A percentile compares a stretch with the other conserved stretches of the same genome.
These are phyloP conservation scores for Rhogogaster chlorosoma DNA, from an alignment of 2,888 invertebrate species.

Conservation along the genomic window DNA sequence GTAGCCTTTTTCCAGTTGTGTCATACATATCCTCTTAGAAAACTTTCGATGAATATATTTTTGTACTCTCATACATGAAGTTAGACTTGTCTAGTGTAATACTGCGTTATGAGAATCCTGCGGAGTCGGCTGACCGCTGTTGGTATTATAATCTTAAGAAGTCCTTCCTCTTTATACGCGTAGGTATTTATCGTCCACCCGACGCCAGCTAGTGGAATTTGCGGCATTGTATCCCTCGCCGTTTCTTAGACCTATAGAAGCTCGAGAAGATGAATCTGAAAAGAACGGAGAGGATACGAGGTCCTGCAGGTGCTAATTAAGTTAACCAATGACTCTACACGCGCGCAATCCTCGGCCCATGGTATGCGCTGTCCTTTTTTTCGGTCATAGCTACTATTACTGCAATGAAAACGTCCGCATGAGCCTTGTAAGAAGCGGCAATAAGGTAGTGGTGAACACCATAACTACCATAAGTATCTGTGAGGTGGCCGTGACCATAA, in stretches of 20 bases:
- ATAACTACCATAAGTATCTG: neutral
- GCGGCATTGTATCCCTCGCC: constrained; percentile 17
- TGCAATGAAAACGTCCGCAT: constrained; percentile 24
- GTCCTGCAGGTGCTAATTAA: constrained; percentile 46
- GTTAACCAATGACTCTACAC: constrained; percentile 41
- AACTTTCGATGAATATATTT: neutral
- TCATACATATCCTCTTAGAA: neutral
- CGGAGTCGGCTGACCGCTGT: neutral
- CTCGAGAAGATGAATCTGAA: constrained; percentile 33
- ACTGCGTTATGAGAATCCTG: neutral
- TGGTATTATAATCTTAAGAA: neutral
- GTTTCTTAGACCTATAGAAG: neutral
- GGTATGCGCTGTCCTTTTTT: constrained; percentile 23
- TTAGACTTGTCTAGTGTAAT: neutral
- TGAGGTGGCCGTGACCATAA: neutral
- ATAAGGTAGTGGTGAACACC: constrained; percentile 18
- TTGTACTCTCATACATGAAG: neutral
- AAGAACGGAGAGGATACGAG: constrained; percentile 39
- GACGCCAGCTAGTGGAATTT: neutral
- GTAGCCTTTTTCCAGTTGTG: neutral
- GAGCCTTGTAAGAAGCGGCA: constrained; percentile 13
- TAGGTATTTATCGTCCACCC: constrained; percentile 35
- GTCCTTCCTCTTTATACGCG: constrained; percentile 20
- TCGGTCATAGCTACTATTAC: constrained; percentile 18
- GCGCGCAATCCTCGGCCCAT: constrained; percentile 25